phyloP scores from a whole-genome alignment of 2,888 invertebrate genomes.

The Heterodera filipjevi region DNA sequence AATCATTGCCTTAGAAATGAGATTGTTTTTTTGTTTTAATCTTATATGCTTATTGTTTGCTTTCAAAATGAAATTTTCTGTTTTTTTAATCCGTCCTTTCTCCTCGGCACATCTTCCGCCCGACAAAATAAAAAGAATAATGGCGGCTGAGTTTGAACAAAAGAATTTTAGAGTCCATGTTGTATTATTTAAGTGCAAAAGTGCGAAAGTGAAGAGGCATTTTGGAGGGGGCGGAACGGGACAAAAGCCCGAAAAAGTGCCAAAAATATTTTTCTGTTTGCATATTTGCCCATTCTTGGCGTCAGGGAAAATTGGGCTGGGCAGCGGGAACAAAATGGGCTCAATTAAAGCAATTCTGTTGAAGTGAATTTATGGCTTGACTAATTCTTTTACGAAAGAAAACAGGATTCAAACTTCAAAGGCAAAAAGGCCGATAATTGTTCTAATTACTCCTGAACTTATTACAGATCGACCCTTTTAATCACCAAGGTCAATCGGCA shows the following conservation, averaged over 20 bases:
- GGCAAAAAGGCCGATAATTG: too few species aligned
- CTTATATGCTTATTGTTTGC: too few species aligned
- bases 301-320: neutral
- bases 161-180: neutral
- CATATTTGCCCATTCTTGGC: neutral
- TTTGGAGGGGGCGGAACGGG: neutral
- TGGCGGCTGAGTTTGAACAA: neutral
- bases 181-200: neutral
- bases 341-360: neutral
- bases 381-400: too few species aligned
- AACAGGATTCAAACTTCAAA: too few species aligned
- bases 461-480: too few species aligned
- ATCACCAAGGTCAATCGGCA: too few species aligned
- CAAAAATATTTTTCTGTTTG: neutral
- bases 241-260: neutral
- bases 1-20: too few species aligned
- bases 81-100: neutral
- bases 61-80: neutral
- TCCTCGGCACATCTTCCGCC: neutral
- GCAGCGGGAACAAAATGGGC: neutral
- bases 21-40: too few species aligned
- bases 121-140: neutral
- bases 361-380: too few species aligned
- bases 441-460: too few species aligned
- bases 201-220: neutral